Evolutionary conservation across 2,113 vertebrate species (phyloP).

Genomic region (Pedetes capensis): DNA sequence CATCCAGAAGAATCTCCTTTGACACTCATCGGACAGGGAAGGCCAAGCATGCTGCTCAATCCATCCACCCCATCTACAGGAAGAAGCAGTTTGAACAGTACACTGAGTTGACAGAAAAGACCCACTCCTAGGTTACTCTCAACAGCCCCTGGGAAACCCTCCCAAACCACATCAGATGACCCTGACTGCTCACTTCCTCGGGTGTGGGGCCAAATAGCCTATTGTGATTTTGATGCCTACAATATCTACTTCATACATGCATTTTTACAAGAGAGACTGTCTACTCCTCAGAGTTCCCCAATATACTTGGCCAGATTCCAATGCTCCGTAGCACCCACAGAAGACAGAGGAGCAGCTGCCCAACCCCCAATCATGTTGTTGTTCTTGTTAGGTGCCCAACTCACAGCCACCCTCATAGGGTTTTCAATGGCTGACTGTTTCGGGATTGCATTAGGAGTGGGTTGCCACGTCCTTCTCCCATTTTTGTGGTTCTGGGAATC

Average conservation of each 20-base stretch:
- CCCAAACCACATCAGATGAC: neutral
- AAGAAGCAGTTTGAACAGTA: neutral
- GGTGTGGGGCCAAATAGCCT: too few relatives aligned
- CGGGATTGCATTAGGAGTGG: too few relatives aligned
- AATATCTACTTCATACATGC: too few relatives aligned
- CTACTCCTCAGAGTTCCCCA: neutral
- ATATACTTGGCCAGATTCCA: neutral
- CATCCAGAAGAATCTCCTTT: neutral
- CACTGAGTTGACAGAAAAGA: neutral
- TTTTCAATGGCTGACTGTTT: too few relatives aligned
- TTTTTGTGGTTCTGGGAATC: too few relatives aligned
- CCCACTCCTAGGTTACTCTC: neutral
- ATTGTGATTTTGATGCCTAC: neutral
- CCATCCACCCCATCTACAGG: neutral
- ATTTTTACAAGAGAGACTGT: neutral
- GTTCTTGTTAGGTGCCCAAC: too few relatives aligned
- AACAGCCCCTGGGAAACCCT: neutral
- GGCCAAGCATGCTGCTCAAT: too few relatives aligned
- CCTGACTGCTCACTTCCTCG: neutral
- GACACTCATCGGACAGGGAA: neutral
- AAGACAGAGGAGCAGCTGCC: too few relatives aligned
- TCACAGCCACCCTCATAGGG: too few relatives aligned
- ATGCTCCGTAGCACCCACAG: neutral
- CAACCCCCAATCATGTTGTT: too few relatives aligned
- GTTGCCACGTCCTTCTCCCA: too few relatives aligned